Base-by-base conservation (phyloP, 2,888 invertebrate genomes). In the Yponomeuta sedellus region DNA sequence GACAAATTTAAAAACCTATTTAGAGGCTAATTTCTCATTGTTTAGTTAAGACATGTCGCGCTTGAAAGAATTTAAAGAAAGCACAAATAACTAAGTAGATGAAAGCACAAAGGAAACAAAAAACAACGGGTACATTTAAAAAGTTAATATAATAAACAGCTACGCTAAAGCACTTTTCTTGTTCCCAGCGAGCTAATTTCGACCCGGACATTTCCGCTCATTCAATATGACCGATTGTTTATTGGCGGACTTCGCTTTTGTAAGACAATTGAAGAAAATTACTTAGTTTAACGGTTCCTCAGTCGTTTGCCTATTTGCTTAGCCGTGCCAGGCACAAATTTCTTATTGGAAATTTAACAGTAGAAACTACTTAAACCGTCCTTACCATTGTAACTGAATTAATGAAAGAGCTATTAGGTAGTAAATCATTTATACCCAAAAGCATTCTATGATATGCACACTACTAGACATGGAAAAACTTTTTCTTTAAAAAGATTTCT, bases 201-300 rank as follows among this genome's bases (percentile, higher is more conserved):
- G 80, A 83, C 83, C 83, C 86, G 78, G 86, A 90, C 90, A 87
- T 88, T 89, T 91, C 90, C 90, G 89, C 78, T 88, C 89, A 91
- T 91, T 91, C 88, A 90, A 83, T 89, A 90, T 90, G 86, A 89
- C 76, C 91, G 86, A 90, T 90, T 88, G 90, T 91, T 86, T 88
- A 89, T 88, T 83, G 86, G 81, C 82, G 75, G 78, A 80, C 77
- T 80, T 76, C 82, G 80, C 82, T 85, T 66, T 84, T 79, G 83
- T 80, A 81, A 88, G 81, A 89, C 89, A 86, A 88, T 88, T 84
- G 87, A 77, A 80, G 83, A 77, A 82, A 88, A 85, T 86, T 86
- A 80, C 81, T 77, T 77, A 79, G 78, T 82, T 81, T 82, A 87
- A 84, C 86, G 82, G 85, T 39, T 59, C 20, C 25, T 11, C 64